Percentiles rank a stretch among this genome's conserved stretches.
Conservation (phyloP, 2,888 invertebrate genomes). For the Archips xylosteana region DNA sequence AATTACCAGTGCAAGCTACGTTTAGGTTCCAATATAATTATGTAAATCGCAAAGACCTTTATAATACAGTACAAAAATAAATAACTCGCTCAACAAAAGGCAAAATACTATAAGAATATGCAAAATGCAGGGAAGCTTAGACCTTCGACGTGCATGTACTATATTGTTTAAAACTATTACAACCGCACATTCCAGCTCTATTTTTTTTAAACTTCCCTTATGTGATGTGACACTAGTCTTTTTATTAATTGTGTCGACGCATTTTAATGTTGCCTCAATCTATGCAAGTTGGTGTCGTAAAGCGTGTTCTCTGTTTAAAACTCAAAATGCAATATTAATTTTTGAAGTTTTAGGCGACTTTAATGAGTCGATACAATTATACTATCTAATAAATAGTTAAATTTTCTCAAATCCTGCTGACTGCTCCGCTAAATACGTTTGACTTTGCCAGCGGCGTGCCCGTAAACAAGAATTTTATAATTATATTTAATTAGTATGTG, state of each 20-base stretch:
- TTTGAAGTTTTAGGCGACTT: too few species aligned
- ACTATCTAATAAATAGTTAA: conserved; percentile 13
- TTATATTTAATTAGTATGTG: conserved; percentile 25
- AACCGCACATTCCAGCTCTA: background rate
- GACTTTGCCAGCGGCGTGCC: conserved; percentile 31
- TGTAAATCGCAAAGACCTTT: conserved; percentile 40
- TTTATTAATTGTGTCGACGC: conserved; percentile 1
- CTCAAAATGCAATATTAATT: too few species aligned
- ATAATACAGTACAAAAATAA: conserved; percentile 40
- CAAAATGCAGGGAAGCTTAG: conserved; percentile 25
- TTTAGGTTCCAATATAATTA: conserved; percentile 33
- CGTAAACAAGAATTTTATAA: conserved; percentile 15
- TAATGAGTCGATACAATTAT: too few species aligned
- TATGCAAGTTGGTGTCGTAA: too few species aligned
- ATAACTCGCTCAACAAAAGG: conserved; percentile 31
- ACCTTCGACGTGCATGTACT: background rate
- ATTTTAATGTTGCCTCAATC: too few species aligned
- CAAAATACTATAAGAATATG: conserved; percentile 19
- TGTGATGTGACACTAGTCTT: conserved; percentile 32
- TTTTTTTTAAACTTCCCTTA: conserved; percentile 1
- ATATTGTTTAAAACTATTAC: background rate
- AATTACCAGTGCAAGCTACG: conserved; percentile 39
- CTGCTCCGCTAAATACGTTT: conserved; percentile 21
- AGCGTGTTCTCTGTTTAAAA: too few species aligned
- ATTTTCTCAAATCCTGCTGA: conserved; percentile 11